Evolutionary conservation across 92 coral and sea anemone genomes (phyloP).

Genomic region (Porites evermanni): DNA sequence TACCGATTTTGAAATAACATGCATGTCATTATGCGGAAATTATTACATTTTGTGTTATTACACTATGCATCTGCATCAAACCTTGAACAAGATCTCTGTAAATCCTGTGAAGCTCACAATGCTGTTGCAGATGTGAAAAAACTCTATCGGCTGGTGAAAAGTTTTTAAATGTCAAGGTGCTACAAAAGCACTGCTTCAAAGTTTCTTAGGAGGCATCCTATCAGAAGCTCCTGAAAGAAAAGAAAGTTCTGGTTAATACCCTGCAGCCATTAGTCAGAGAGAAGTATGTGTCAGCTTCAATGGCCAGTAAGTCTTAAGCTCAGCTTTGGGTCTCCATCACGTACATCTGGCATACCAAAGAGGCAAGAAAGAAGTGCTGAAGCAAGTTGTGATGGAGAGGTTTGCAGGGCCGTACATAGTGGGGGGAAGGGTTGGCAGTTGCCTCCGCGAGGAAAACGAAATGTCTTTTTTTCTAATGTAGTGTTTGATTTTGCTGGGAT

Average conservation of each 20-base stretch:
- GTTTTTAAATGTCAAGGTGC: constrained; percentile 39
- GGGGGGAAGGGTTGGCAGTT: neutral
- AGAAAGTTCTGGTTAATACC: constrained; percentile 37
- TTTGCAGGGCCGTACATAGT: neutral
- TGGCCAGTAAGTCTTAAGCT: constrained; percentile 53
- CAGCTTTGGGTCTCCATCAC: constrained; percentile 48
- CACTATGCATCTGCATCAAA: neutral
- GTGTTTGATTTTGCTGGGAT: too few species aligned
- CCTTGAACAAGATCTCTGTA: constrained; percentile 55
- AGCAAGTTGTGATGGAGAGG: constrained; percentile 43
- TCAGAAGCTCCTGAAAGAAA: constrained; percentile 23
- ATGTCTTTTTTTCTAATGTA: neutral
- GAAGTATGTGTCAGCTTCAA: constrained; percentile 45
- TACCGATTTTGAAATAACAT: too few species aligned
- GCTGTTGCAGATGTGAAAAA: constrained; percentile 55
- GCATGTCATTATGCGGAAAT: too few species aligned
- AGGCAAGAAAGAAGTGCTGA: constrained; percentile 45
- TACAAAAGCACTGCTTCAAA: constrained; percentile 68
- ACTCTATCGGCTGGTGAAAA: constrained; percentile 54
- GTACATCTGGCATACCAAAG: constrained; percentile 47
- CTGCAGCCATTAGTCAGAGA: constrained; percentile 40
- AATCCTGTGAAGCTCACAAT: constrained; percentile 60
- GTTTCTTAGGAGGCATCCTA: constrained; percentile 55
- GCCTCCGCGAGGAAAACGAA: neutral
- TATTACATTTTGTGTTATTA: too few species aligned